Evolutionary conservation across 2,888 invertebrate genomes (phyloP).

Genomic region (Watsonalla cultraria): DNA sequence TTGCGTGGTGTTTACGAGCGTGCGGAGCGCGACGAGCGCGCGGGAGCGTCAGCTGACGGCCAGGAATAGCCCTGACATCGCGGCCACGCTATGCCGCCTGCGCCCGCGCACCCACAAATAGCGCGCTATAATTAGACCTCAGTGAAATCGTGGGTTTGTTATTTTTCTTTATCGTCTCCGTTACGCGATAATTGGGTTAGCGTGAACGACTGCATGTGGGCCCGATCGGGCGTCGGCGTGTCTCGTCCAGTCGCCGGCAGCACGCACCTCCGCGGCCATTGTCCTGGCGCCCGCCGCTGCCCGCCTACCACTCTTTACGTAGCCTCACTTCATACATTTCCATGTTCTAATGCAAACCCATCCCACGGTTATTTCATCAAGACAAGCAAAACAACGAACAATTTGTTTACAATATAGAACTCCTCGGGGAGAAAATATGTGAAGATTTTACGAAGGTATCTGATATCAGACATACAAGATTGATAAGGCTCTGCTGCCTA

Average conservation of each 20-base stretch:
- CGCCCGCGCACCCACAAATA: constrained; percentile 77
- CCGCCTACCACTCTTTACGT: constrained; percentile 15
- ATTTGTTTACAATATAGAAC: too few relatives aligned
- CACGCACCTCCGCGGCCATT: constrained; percentile 42
- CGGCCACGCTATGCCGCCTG: constrained; percentile 75
- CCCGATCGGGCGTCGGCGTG: constrained; percentile 73
- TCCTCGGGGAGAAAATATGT: too few relatives aligned
- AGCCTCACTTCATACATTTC: constrained; percentile 6
- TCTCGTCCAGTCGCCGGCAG: constrained; percentile 53
- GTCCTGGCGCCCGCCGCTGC: constrained; percentile 39
- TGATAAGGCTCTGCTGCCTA: too few relatives aligned
- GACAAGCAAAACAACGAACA: not conserved
- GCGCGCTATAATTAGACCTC: constrained; percentile 74
- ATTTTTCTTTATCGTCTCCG: constrained; percentile 78
- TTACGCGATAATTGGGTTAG: constrained; percentile 79
- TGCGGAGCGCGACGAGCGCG: constrained; percentile 35
- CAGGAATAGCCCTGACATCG: constrained; percentile 78
- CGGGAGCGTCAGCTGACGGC: constrained; percentile 75
- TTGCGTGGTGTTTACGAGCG: constrained; percentile 74
- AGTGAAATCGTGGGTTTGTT: constrained; percentile 79
- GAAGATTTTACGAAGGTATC: too few relatives aligned
- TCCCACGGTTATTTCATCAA: not conserved
- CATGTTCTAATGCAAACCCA: not conserved
- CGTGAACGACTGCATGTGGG: constrained; percentile 70
- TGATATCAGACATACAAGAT: too few relatives aligned